phyloP scores from a whole-genome alignment of 64 coral and sea anemone genomes.

The Stichodactyla mertensii region DNA sequence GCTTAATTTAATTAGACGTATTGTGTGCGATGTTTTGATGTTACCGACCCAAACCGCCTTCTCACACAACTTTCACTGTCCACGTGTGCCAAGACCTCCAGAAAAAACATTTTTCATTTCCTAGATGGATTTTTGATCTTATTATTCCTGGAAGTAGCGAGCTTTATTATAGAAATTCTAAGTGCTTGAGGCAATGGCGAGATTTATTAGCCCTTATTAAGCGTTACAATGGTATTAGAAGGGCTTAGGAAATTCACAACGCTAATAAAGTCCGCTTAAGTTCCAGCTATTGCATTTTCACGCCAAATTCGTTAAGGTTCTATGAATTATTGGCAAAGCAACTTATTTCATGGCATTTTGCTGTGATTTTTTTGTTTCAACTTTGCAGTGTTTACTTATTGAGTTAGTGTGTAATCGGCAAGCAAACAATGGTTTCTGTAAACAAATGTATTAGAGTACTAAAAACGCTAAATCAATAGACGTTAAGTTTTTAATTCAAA shows the following conservation, averaged over 20 bases:
- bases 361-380: neutral
- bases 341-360: neutral
- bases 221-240: conserved; percentile 10
- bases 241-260: neutral
- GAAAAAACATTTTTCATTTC: neutral
- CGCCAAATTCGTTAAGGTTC: neutral
- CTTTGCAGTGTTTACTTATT: neutral
- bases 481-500: neutral
- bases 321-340: neutral
- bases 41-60: conserved; percentile 10
- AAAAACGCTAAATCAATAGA: conserved; percentile 12
- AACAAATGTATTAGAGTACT: neutral
- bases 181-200: neutral
- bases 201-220: neutral
- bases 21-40: neutral
- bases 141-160: neutral
- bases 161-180: neutral
- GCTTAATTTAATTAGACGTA: conserved; percentile 30
- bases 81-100: neutral
- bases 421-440: conserved; percentile 16
- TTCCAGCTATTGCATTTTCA: neutral
- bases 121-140: neutral
- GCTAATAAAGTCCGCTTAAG: neutral
- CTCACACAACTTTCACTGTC: neutral
- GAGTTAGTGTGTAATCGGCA: conserved; percentile 1